phyloP scores from a whole-genome alignment of 92 coral and sea anemone species.

The Porites rus region DNA sequence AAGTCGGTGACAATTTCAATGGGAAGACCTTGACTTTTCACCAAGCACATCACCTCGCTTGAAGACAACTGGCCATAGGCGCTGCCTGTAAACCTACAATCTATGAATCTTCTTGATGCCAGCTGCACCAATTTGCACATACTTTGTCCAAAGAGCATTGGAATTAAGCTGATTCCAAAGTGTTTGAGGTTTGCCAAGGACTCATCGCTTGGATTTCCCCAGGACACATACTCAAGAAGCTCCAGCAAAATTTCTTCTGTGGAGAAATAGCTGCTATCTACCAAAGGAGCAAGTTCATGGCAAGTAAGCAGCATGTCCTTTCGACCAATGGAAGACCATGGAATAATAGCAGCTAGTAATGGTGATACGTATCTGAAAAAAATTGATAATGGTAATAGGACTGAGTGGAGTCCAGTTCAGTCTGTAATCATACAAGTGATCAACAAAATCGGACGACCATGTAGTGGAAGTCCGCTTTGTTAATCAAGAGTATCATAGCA shows the following conservation, averaged over 20 bases:
- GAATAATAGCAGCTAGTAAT: conserved; percentile 74
- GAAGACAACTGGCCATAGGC: conserved; percentile 62
- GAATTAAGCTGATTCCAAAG: conserved; percentile 56
- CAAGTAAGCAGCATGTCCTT: conserved; percentile 36
- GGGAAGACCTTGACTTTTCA: conserved; percentile 68
- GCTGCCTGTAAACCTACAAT: conserved; percentile 34
- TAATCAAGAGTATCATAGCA: too few relatives aligned
- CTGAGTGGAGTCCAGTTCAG: too few relatives aligned
- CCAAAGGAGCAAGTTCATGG: conserved; percentile 60
- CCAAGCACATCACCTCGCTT: conserved; percentile 48
- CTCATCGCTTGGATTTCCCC: conserved; percentile 52
- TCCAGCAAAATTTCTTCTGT: conserved; percentile 70
- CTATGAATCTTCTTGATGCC: conserved; percentile 67
- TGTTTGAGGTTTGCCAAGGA: conserved; percentile 54
- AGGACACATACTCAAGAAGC: conserved; percentile 70
- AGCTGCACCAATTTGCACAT: conserved; percentile 72
- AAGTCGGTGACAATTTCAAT: conserved; percentile 69
- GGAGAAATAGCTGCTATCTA: conserved; percentile 77
- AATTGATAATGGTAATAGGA: too few relatives aligned
- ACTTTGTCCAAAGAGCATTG: conserved; percentile 70
- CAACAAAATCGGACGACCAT: too few relatives aligned
- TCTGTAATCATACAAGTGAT: too few relatives aligned
- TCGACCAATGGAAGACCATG: conserved; percentile 75
- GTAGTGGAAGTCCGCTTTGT: too few relatives aligned
- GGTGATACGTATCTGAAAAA: conserved; percentile 77